phyloP scores from a whole-genome alignment of 2,888 invertebrate genomes.

The Globia sparganii region DNA sequence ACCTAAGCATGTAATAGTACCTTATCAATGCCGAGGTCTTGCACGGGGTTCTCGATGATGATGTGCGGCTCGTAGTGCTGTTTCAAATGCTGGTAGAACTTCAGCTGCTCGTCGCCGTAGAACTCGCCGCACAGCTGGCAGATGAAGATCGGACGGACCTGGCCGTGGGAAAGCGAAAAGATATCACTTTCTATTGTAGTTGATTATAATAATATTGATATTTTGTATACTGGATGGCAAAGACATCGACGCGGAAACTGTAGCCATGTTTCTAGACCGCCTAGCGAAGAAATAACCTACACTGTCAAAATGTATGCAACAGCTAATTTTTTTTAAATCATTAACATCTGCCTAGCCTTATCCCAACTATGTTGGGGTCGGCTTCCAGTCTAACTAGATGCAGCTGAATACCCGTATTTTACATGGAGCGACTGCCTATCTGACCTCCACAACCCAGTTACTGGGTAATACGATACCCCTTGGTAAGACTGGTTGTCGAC shows the following conservation, averaged over 20 bases:
- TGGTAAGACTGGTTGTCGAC: too few relatives aligned
- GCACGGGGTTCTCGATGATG: conserved; percentile 86
- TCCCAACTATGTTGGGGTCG: too few relatives aligned
- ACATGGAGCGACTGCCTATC: too few relatives aligned
- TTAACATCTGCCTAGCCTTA: too few relatives aligned
- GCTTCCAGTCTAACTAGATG: too few relatives aligned
- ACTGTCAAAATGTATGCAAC: too few relatives aligned
- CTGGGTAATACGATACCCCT: too few relatives aligned
- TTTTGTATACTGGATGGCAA: neutral
- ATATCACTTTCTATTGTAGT: neutral
- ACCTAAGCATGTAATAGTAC: conserved; percentile 62
- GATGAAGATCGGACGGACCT: conserved; percentile 90
- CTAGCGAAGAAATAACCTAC: too few relatives aligned
- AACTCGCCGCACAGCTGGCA: conserved; percentile 95
- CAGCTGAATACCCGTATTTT: too few relatives aligned
- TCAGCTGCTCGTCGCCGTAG: conserved; percentile 93
- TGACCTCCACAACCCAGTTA: too few relatives aligned
- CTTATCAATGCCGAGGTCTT: conserved; percentile 86
- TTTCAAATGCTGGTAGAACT: conserved; percentile 96
- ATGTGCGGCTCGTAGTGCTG: conserved; percentile 94
- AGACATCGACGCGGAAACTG: neutral
- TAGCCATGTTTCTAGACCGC: too few relatives aligned
- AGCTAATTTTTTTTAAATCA: too few relatives aligned
- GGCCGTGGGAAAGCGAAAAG: conserved; percentile 24
- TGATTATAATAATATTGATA: neutral